Evolutionary conservation across 2,888 invertebrate species (phyloP), one percentile per base, ranked within the genome.

Genomic region (Hybos culiciformis): DNA sequence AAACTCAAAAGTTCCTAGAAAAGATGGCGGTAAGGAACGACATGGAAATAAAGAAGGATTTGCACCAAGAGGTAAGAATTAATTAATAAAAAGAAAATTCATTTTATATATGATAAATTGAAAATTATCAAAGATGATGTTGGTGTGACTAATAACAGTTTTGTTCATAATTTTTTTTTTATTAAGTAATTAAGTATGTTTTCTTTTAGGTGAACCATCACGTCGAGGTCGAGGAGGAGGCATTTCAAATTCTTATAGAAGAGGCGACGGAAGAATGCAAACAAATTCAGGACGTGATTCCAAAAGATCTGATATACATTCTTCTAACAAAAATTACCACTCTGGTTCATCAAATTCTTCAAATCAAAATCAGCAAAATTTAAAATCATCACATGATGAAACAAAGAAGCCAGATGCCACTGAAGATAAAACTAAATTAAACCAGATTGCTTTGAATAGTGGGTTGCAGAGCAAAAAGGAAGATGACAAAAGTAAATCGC

Each of bases 171-270:
- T n/a, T n/a, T n/a, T n/a, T n/a, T n/a, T n/a, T n/a, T n/a, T n/a
- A n/a, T n/a, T n/a, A n/a, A n/a, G n/a, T n/a, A n/a, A n/a, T n/a
- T n/a, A n/a, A n/a, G n/a, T n/a, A n/a, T n/a, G n/a, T n/a, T n/a
- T n/a, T n/a, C n/a, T 26, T 26, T 9, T 29, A 29, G 29, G 91
- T 1, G 90, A 90, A 62, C 91, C 91, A 1, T 88, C 88, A 2
- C 72, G 90, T 40, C 78, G 90, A 45, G 91, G 91, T 5, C 73
- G 91, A 47, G 86, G 83, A 14, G 60, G 71, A 41, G 71, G 75
- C 12, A 55, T 70, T 46, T 71, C 50, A 15, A 54, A 59, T 4
- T 53, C 56, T 1, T 63, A 54, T 42, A 53, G 73, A 29, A 66
- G 74, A 43, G 70, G 76, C 21, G 33, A 51, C 19, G 51, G 50